These are phyloP conservation scores for Platygyra sinensis DNA, from an alignment of 64 coral and sea anemone species.

Conservation along the genomic window DNA sequence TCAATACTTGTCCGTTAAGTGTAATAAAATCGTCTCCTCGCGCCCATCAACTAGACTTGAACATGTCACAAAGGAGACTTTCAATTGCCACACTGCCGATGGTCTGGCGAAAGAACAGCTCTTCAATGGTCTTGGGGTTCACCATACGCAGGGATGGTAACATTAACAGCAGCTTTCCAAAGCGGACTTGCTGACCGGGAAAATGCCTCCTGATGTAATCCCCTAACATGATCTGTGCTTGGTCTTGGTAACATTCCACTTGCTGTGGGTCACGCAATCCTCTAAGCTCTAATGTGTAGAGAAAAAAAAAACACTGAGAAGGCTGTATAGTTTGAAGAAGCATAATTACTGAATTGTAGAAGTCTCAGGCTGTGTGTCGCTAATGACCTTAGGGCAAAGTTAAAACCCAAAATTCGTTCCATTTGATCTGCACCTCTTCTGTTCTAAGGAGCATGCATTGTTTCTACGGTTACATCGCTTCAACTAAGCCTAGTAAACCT, in stretches of 20 bases:
- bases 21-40: no score
- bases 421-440: no score
- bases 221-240: constrained; percentile 95
- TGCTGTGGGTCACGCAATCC: constrained; percentile 89
- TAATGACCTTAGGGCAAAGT: no score
- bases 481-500: no score
- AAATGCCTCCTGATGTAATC: constrained; percentile 97
- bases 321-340: neutral
- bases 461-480: no score
- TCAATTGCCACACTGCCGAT: constrained; percentile 97
- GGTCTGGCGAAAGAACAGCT: constrained; percentile 95
- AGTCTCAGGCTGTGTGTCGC: no score
- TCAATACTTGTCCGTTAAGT: no score
- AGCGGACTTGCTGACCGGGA: constrained; percentile 96
- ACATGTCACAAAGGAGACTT: constrained; percentile 97
- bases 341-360: neutral
- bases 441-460: no score
- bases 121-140: constrained; percentile 90
- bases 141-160: constrained; percentile 86
- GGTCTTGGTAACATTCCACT: constrained; percentile 96
- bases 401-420: no score
- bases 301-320: neutral
- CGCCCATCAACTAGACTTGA: constrained; percentile 79
- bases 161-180: constrained; percentile 94
- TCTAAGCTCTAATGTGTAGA: constrained; percentile 64